Evolutionary conservation across 1,140 invertebrate species (phyloP).

Genomic region (Euwallacea fornicatus): DNA sequence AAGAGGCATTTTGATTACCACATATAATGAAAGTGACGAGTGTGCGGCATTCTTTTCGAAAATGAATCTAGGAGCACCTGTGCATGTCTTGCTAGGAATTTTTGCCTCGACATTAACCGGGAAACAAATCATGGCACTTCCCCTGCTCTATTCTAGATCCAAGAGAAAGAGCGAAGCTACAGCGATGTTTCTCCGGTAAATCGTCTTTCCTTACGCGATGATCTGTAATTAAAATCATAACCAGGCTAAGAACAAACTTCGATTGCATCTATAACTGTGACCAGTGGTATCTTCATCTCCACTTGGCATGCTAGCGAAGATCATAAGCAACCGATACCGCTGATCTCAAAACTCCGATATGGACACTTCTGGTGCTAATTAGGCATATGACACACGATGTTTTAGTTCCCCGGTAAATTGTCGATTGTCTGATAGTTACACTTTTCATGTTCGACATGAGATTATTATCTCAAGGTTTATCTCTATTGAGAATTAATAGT

Average conservation of each 20-base stretch:
- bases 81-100: too few relatives aligned
- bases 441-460: conserved; percentile 9
- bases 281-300: conserved; percentile 10
- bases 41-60: too few relatives aligned
- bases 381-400: conserved; percentile 21
- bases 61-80: too few relatives aligned
- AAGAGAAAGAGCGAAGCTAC: neutral
- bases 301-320: conserved; percentile 6
- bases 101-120: neutral
- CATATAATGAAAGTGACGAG: conserved; percentile 1
- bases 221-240: conserved; percentile 9
- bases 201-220: conserved; percentile 5
- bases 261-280: conserved; percentile 13
- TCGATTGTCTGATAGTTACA: conserved; percentile 6
- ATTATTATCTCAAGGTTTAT: too few relatives aligned
- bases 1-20: neutral
- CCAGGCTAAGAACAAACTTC: neutral
- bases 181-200: neutral
- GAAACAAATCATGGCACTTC: neutral
- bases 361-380: conserved; percentile 16
- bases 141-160: too few relatives aligned
- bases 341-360: conserved; percentile 7
- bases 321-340: conserved; percentile 13
- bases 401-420: conserved; percentile 9
- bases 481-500: too few relatives aligned